Base-by-base conservation (phyloP, 2,797 vertebrate genomes). In the Protonibea diacanthus region DNA sequence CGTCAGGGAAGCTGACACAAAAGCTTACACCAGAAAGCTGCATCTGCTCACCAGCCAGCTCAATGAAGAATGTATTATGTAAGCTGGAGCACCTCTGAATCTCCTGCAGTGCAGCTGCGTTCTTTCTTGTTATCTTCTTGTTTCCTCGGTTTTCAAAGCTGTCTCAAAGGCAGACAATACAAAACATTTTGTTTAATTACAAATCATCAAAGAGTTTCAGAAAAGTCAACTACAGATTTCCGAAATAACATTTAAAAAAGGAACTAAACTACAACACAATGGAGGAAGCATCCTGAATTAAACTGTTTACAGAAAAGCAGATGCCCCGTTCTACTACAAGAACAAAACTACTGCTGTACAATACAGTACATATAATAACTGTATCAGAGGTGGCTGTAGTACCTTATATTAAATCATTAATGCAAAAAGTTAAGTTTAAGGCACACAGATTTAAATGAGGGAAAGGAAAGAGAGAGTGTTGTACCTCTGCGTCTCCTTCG, bases 31-130 rank as follows among this genome's bases (percentile, higher is more conserved):
- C 14, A 14, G 20, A 17, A 3, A 8, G 25, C 23, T 70, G 15
- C 23, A 52, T 4, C 4, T 55, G 23, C 29, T 65, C 9, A 18
- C 14, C 33, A 52, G 17, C 38, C 29, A 59, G 17, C 25, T 42
- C 40, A 11, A 5, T n/a, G 20, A 12, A 40, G 25, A 51, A n/a
- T 33, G 18, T 3, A 3, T 14, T 7, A 14, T 2, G 0, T 8
- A 9, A 2, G 27, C 0, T 1, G 2, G 0, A 1, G 1, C 1
- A n/a, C 0, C 14, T 64, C 14, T 11, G n/a, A 45, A 12, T 5
- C 0, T 0, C 11, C 25, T 14, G 53, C 3, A 15, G 60, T 33
- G 23, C 60, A 44, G 17, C 42, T 14, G 11, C 45, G 4, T 1
- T 33, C 15, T 4, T 38, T 38, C 33, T 38, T 38, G 33, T 38